phyloP scores from a whole-genome alignment of 2,797 vertebrate genomes.

The Rhinichthys osculus region DNA sequence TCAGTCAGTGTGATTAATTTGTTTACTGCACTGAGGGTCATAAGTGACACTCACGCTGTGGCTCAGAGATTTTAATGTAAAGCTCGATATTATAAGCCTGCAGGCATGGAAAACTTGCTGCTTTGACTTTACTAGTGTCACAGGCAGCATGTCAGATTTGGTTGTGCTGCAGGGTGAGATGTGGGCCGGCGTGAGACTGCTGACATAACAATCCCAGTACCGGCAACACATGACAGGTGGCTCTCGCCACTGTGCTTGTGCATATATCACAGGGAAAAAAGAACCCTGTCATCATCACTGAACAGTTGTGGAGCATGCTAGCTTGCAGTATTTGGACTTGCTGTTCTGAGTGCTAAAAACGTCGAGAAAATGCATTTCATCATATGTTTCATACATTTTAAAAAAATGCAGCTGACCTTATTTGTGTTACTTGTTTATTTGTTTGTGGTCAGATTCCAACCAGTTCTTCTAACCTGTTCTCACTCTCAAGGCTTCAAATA shows the following conservation, averaged over 20 bases:
- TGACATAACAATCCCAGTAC: slow-evolving; percentile 50
- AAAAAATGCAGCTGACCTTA: neutral
- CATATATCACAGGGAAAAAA: slow-evolving; percentile 7
- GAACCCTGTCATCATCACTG: slow-evolving; percentile 38
- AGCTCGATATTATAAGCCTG: slow-evolving; percentile 39
- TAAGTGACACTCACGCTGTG: slow-evolving; percentile 18
- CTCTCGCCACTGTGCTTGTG: slow-evolving; percentile 49
- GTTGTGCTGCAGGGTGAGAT: slow-evolving; percentile 49
- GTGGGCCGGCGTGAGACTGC: slow-evolving; percentile 48
- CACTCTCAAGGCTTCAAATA: neutral
- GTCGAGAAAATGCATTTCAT: slow-evolving; percentile 14
- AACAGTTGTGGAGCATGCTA: slow-evolving; percentile 47
- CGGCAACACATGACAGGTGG: slow-evolving; percentile 53
- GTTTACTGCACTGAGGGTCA: slow-evolving; percentile 44
- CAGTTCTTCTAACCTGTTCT: neutral
- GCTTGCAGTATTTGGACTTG: slow-evolving; percentile 26
- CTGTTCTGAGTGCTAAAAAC: slow-evolving; percentile 7
- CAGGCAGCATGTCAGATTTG: slow-evolving; percentile 48
- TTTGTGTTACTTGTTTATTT: neutral
- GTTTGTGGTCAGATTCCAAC: neutral
- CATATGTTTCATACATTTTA: neutral
- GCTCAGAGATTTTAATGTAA: slow-evolving; percentile 42
- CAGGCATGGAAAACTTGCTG: slow-evolving; percentile 38
- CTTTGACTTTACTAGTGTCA: slow-evolving; percentile 50
- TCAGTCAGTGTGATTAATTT: slow-evolving; percentile 49